These are phyloP conservation scores for Lonchura striata DNA, from an alignment of 2,113 vertebrate genomes.

Conservation along the genomic window DNA sequence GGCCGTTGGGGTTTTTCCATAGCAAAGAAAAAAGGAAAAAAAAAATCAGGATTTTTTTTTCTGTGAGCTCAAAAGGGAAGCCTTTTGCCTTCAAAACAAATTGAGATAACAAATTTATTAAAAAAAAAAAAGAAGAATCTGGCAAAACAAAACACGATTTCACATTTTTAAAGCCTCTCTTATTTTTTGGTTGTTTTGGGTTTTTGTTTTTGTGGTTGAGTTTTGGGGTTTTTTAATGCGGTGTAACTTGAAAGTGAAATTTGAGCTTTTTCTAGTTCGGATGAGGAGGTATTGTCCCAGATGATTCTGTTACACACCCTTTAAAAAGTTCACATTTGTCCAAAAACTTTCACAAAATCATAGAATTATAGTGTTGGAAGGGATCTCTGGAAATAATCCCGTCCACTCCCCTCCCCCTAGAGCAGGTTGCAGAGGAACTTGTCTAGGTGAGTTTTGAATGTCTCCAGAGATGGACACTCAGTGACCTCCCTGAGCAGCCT, in stretches of 20 bases:
- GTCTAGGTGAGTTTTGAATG: background rate
- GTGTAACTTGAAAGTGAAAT: background rate
- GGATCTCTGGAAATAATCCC: background rate
- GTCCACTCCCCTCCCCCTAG: rapidly evolving
- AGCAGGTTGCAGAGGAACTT: background rate
- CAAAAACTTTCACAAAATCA: background rate
- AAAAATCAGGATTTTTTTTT: too few species aligned
- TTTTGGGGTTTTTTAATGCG: rapidly evolving
- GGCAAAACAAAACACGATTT: too few species aligned
- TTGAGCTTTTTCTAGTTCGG: background rate
- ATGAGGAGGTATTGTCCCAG: background rate
- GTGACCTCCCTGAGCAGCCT: too few species aligned
- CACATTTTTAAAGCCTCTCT: too few species aligned
- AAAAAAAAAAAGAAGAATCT: too few species aligned
- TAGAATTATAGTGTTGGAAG: background rate
- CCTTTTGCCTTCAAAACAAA: too few species aligned
- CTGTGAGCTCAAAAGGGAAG: too few species aligned
- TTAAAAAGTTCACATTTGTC: background rate
- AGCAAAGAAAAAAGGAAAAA: too few species aligned
- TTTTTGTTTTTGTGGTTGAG: background rate
- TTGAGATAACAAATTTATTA: too few species aligned
- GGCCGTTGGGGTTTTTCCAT: background rate
- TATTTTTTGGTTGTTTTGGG: background rate
- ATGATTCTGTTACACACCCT: background rate
- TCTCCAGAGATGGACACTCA: background rate